Percentiles rank a stretch among this genome's conserved stretches.
phyloP scores from a whole-genome alignment of 2,888 invertebrate species.

The Lycaena phlaeas region DNA sequence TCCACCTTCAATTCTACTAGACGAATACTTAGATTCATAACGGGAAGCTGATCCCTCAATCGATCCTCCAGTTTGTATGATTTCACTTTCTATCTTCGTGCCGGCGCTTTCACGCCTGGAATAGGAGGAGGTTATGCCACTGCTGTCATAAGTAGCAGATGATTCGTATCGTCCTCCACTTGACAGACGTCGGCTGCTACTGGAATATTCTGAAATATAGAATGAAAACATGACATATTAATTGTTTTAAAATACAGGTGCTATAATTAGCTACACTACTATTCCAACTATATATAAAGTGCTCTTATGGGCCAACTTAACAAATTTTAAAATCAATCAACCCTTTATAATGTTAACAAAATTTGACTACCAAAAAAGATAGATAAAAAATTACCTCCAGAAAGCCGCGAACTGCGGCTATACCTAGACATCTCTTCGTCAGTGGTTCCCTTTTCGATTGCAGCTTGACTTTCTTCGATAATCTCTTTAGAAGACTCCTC shows the following conservation, averaged over 20 bases:
- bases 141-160: slow-evolving; percentile 41
- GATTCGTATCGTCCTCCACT: slow-evolving; percentile 54
- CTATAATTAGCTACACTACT: too few relatives aligned
- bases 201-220: slow-evolving; percentile 48
- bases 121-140: slow-evolving; percentile 39
- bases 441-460: slow-evolving; percentile 43
- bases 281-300: too few relatives aligned
- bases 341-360: too few relatives aligned
- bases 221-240: too few relatives aligned
- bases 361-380: too few relatives aligned
- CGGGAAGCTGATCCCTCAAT: slow-evolving; percentile 48
- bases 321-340: too few relatives aligned
- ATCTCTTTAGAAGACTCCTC: slow-evolving; percentile 15
- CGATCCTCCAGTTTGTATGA: slow-evolving; percentile 38
- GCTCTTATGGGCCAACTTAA: too few relatives aligned
- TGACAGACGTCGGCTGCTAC: slow-evolving; percentile 48
- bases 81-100: slow-evolving; percentile 41
- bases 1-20: slow-evolving; percentile 26
- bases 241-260: too few relatives aligned
- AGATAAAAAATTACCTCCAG: slow-evolving; percentile 63
- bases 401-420: slow-evolving; percentile 75
- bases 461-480: slow-evolving; percentile 47
- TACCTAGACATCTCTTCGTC: slow-evolving; percentile 73
- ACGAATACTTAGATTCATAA: slow-evolving; percentile 54
- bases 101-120: slow-evolving; percentile 59